Percentiles rank a stretch among this genome's conserved stretches.
Conservation (phyloP, 2,888 invertebrate genomes). For the Ectobius pallidus region DNA sequence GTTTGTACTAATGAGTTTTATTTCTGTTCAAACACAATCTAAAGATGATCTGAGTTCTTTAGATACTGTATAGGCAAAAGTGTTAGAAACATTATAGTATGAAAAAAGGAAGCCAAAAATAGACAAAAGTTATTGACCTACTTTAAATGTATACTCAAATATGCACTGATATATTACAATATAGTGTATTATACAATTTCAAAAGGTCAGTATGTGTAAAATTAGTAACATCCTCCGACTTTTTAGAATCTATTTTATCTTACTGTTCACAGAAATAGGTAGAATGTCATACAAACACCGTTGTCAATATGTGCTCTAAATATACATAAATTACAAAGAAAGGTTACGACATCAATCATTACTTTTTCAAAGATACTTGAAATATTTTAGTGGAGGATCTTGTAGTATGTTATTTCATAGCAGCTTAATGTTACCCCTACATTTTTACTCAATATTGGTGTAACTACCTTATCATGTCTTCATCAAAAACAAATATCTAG, state of each 20-base stretch:
- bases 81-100: too few species aligned
- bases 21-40: background rate
- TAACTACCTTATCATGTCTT: background rate
- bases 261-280: background rate
- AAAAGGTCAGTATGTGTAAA: background rate
- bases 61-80: background rate
- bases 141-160: background rate
- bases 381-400: background rate
- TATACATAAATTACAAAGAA: conserved; percentile 1
- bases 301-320: background rate
- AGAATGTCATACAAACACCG: background rate
- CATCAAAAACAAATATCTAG: background rate
- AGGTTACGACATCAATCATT: background rate
- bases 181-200: background rate
- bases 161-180: background rate
- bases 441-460: background rate
- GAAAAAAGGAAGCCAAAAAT: background rate
- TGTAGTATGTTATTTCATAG: background rate
- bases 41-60: background rate
- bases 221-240: background rate
- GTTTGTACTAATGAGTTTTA: background rate
- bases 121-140: background rate
- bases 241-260: background rate
- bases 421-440: background rate
- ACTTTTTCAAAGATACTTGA: background rate